These are phyloP conservation scores for Brachionus manjavacas DNA, from an alignment of 1,140 invertebrate genomes.

Conservation along the genomic window DNA sequence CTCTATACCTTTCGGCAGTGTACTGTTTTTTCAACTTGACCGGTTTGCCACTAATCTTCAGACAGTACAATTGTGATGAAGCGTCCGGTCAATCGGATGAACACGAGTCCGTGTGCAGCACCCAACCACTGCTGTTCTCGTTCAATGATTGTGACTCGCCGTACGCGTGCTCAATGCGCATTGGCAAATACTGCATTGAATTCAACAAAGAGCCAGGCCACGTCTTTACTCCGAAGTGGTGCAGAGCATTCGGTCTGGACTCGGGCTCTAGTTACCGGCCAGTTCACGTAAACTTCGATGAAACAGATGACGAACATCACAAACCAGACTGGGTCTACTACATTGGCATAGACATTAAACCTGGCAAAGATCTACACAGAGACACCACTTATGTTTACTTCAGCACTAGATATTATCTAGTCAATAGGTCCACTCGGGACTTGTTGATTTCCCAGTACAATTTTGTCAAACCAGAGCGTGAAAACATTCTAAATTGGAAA, in stretches of 20 bases:
- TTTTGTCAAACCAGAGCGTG: slow-evolving; percentile 40
- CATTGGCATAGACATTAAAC: slow-evolving; percentile 76
- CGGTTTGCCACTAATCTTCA: slow-evolving; percentile 58
- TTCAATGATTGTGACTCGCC: slow-evolving; percentile 77
- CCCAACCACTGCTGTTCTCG: slow-evolving; percentile 85
- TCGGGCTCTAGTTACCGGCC: slow-evolving; percentile 35
- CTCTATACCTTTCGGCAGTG: slow-evolving; percentile 3
- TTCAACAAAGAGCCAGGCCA: not conserved
- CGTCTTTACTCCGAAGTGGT: slow-evolving; percentile 13
- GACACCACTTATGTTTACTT: slow-evolving; percentile 86
- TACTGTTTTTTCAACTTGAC: slow-evolving; percentile 95
- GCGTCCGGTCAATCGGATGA: slow-evolving; percentile 88
- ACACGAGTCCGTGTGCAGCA: slow-evolving; percentile 83
- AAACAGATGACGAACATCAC: not conserved
- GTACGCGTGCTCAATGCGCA: slow-evolving; percentile 43
- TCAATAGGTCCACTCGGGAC: slow-evolving; percentile 76
- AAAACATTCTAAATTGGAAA: slow-evolving; percentile 41
- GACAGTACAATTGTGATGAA: slow-evolving; percentile 58
- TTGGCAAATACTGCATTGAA: slow-evolving; percentile 10
- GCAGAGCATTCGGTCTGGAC: slow-evolving; percentile 17
- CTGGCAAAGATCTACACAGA: slow-evolving; percentile 77
- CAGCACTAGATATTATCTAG: slow-evolving; percentile 82
- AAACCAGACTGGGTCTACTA: slow-evolving; percentile 61
- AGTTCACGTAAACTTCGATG: not conserved
- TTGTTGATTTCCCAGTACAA: slow-evolving; percentile 77